Conservation (phyloP, 2,888 invertebrate species). For the Aspidiotus destructor region DNA sequence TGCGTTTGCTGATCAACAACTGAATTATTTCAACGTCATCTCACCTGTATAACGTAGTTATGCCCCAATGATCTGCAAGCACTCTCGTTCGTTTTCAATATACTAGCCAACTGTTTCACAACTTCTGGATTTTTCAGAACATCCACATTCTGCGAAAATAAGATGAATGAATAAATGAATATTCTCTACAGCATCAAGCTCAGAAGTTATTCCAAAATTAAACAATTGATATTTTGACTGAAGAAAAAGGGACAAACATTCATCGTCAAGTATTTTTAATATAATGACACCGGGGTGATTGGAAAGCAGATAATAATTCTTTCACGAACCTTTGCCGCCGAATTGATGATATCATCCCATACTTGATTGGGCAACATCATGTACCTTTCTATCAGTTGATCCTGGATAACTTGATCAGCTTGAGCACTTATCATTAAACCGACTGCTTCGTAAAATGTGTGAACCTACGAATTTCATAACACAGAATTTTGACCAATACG, state of each 20-base stretch:
- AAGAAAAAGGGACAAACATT: too few relatives aligned
- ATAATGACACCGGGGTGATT: too few relatives aligned
- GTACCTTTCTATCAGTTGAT: conserved; percentile 90
- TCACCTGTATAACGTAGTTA: conserved; percentile 73
- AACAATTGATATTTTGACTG: too few relatives aligned
- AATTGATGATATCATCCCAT: conserved; percentile 97
- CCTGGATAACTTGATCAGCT: conserved; percentile 80
- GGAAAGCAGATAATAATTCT: not conserved
- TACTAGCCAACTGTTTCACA: conserved; percentile 93
- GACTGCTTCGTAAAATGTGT: conserved; percentile 98
- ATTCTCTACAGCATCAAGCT: not conserved
- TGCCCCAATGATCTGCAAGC: conserved; percentile 98
- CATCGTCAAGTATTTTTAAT: too few relatives aligned
- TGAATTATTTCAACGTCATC: too few relatives aligned
- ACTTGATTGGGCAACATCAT: conserved; percentile 96
- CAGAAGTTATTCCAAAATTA: too few relatives aligned
- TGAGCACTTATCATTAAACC: conserved; percentile 98
- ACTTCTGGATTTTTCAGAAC: conserved; percentile 91
- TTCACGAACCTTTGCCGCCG: conserved; percentile 66
- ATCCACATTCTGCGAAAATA: conserved; percentile 65
- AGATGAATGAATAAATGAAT: conserved; percentile 8
- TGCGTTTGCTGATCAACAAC: too few relatives aligned
- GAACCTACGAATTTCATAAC: conserved; percentile 46
- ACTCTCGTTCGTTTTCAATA: conserved; percentile 95
- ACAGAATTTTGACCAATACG: not conserved